Percentiles rank a stretch among this genome's conserved stretches.
These are phyloP conservation scores for Siderastrea radians DNA, from an alignment of 92 coral and sea anemone genomes.

Conservation along the genomic window DNA sequence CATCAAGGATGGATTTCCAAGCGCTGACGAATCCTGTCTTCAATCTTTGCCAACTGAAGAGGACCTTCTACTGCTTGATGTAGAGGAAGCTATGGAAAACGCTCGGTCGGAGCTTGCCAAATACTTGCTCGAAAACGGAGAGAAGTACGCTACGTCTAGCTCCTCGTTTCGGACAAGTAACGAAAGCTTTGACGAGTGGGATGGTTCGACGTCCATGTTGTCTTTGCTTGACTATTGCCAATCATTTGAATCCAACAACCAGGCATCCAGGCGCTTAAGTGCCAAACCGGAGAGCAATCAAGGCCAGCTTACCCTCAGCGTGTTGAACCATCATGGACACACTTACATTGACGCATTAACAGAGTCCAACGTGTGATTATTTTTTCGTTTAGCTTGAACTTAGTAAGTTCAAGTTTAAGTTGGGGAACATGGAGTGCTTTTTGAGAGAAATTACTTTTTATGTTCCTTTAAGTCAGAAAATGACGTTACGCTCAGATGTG, in stretches of 20 bases:
- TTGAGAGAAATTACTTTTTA: too few relatives aligned
- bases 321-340: not conserved
- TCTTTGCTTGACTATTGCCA: not conserved
- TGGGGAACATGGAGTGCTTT: too few relatives aligned
- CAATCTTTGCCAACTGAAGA: conserved; percentile 1
- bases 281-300: not conserved
- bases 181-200: not conserved
- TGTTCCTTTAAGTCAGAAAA: too few relatives aligned
- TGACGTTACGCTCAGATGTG: too few relatives aligned
- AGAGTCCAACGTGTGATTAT: not conserved
- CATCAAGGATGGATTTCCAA: not conserved
- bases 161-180: not conserved
- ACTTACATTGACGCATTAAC: not conserved
- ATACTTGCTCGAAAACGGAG: not conserved
- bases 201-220: not conserved
- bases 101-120: conserved; percentile 3
- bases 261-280: not conserved
- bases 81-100: conserved; percentile 12
- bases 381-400: not conserved
- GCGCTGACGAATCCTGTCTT: too few relatives aligned
- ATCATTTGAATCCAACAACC: not conserved
- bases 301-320: not conserved
- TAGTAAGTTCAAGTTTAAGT: too few relatives aligned
- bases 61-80: conserved; percentile 7
- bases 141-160: not conserved